Conservation (phyloP, 2,888 invertebrate species). For the Protonemura montana region DNA sequence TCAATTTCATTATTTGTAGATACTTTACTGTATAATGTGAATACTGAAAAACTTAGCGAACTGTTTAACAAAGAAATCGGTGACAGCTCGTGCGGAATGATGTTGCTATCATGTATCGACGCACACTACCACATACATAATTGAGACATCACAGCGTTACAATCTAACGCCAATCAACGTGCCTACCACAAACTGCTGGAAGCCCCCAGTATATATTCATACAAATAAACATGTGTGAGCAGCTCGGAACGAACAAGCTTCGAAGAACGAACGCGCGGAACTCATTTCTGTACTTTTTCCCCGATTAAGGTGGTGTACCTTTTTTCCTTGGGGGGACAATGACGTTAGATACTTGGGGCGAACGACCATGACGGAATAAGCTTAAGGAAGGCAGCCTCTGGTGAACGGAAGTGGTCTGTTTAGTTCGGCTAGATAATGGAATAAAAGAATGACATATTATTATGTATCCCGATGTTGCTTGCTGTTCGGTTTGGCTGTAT, state of each 20-base stretch:
- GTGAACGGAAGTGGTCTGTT: conserved; percentile 37
- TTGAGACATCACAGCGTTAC: not conserved
- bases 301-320: not conserved
- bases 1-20: too few relatives aligned
- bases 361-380: not conserved
- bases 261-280: not conserved
- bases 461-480: not conserved
- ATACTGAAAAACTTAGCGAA: not conserved
- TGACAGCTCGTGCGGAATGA: not conserved
- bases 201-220: not conserved
- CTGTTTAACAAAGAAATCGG: not conserved
- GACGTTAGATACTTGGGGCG: not conserved
- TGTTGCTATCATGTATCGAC: not conserved
- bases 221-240: not conserved
- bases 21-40: too few relatives aligned
- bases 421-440: conserved; percentile 30
- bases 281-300: not conserved
- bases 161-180: not conserved
- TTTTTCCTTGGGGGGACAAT: not conserved
- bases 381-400: not conserved
- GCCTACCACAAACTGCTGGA: not conserved
- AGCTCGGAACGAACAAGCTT: not conserved
- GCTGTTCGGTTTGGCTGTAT: not conserved
- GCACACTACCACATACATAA: not conserved
- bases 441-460: conserved; percentile 16